Conservation (phyloP, 2,888 invertebrate genomes). For the Cremastinae sp. region DNA sequence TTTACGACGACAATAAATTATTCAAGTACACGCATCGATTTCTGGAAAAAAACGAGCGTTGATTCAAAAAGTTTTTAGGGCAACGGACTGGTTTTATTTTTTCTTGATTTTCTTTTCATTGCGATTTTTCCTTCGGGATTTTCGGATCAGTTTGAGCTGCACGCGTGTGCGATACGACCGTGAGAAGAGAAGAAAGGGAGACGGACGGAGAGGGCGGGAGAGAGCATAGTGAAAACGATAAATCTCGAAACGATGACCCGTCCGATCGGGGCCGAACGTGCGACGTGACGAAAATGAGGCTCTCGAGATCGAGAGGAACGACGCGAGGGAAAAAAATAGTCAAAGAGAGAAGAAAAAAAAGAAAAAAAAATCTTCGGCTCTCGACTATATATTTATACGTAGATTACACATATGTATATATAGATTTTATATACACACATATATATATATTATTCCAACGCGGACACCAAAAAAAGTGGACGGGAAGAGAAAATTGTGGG, state of each 20-base stretch:
- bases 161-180: background rate
- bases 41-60: no score
- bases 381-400: constrained; percentile 1
- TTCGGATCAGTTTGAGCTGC: no score
- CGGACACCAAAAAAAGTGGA: background rate
- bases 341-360: background rate
- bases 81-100: no score
- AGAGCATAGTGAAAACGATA: constrained; percentile 55
- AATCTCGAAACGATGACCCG: constrained; percentile 65
- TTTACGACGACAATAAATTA: no score
- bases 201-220: constrained; percentile 21
- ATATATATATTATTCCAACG: background rate
- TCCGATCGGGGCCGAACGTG: constrained; percentile 59
- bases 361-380: constrained; percentile 28
- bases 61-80: no score
- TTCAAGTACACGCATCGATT: no score
- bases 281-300: constrained; percentile 63
- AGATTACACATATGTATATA: constrained; percentile 24
- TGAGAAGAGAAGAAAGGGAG: background rate
- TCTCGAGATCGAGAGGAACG: background rate
- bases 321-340: constrained; percentile 5
- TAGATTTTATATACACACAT: background rate
- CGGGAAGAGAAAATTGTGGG: constrained; percentile 14
- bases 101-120: no score
- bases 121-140: no score